A percentile compares a stretch with the other conserved stretches of the same genome.
These are phyloP conservation scores for Gymnoscelis rufifasciata DNA, from an alignment of 2,888 invertebrate genomes.

Conservation along the genomic window DNA sequence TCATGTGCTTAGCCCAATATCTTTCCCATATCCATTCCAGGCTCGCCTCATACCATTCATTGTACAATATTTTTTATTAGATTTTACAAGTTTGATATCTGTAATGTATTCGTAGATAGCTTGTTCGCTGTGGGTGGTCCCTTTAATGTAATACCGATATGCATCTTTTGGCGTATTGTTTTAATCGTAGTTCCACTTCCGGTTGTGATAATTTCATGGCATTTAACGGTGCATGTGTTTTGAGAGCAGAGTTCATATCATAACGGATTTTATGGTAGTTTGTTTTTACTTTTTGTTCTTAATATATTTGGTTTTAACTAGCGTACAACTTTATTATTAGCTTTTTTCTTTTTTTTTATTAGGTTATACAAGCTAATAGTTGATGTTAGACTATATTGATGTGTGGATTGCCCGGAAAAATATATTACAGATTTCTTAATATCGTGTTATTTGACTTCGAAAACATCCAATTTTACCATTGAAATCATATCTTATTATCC, in stretches of 20 bases:
- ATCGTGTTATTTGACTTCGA: too few species aligned
- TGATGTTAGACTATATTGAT: too few species aligned
- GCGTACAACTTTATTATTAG: too few species aligned
- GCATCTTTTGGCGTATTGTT: slow-evolving; percentile 28
- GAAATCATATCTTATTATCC: too few species aligned
- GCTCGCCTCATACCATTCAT: not conserved
- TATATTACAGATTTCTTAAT: too few species aligned
- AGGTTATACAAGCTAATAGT: too few species aligned
- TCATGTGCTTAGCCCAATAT: too few species aligned
- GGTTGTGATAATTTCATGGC: slow-evolving; percentile 23
- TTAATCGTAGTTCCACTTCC: slow-evolving; percentile 27
- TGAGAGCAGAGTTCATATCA: slow-evolving; percentile 7
- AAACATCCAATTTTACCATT: too few species aligned
- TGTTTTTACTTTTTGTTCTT: not conserved
- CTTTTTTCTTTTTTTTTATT: too few species aligned
- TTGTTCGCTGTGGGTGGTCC: slow-evolving; percentile 29
- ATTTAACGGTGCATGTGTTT: slow-evolving; percentile 14
- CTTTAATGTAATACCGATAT: slow-evolving; percentile 23
- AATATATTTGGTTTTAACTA: not conserved
- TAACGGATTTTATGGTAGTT: slow-evolving; percentile 1
- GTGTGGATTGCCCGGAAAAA: too few species aligned
- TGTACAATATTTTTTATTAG: not conserved
- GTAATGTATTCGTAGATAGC: slow-evolving; percentile 4
- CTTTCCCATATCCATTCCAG: too few species aligned
- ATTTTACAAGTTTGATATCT: slow-evolving; percentile 1